Evolutionary conservation across 1,140 invertebrate species (phyloP), one percentile per base, ranked within the genome.

Genomic region (Cherax quadricarinatus): DNA sequence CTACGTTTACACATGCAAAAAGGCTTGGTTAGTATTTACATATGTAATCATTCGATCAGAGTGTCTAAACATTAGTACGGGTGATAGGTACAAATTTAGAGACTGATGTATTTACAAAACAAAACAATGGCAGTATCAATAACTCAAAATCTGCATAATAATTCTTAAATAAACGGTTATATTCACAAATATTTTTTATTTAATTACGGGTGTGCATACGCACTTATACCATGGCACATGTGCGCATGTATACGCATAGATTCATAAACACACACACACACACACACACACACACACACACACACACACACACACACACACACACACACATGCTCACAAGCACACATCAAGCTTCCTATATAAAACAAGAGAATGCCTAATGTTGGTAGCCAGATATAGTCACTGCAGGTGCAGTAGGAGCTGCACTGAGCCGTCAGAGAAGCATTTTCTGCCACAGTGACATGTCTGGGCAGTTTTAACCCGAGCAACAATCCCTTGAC

Each of bases 1-100:
- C 82, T 84, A 18, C 82, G 82, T 84, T 84, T 84, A 62, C 82
- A 84, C 82, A 84, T 84, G 82, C 82, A 84, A 84, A 84, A 84
- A 62, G 82, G 82, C 82, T 51, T 62, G 82, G 49, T 62, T 84
- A 62, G 82, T 84, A 84, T 84, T 84, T 84, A 62, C 82, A 84
- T 84, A 84, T 84, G 82, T 84, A 84, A 84, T 84, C 62, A 84
- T 62, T 84, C 82, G 82, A 84, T 84, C 82, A 84, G 53, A 57
- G 82, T 62, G 53, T 84, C 62, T 84, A 84, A 84, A 84, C 82
- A 84, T 30, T 30, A 51, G n/a, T 51, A 62, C 53, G 62, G 53
- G 51, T 84, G 48, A 84, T 84, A 84, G 60, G 82, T n/a, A 84
- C 82, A 84, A 24, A 48, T 84, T 84, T 84, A 41, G n/a, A 83